phyloP scores from a whole-genome alignment of 53 echinoderm and acorn worm genomes.

The Arbacia lixula region DNA sequence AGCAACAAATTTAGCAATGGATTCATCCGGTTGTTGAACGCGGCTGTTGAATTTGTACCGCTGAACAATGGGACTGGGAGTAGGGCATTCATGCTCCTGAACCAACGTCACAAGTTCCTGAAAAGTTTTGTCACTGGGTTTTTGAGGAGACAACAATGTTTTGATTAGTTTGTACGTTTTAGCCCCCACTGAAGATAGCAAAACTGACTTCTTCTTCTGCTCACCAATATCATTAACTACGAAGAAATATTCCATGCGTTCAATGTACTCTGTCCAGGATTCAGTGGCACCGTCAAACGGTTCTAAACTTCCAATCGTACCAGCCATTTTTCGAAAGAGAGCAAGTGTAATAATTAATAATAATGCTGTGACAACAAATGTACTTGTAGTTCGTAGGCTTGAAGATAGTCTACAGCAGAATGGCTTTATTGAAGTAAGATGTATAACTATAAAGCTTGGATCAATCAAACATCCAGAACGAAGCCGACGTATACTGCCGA shows the following conservation, averaged over 20 bases:
- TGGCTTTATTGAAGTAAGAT: neutral
- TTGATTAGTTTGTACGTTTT: conserved; percentile 5
- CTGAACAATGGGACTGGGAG: neutral
- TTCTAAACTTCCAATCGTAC: neutral
- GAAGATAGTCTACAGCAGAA: neutral
- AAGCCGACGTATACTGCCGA: neutral
- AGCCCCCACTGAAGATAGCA: neutral
- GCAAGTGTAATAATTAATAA: neutral
- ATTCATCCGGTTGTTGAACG: neutral
- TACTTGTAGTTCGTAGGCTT: too few relatives aligned
- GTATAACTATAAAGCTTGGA: neutral
- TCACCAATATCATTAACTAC: neutral
- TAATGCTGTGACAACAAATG: too few relatives aligned
- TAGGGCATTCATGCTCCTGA: neutral
- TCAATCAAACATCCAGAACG: neutral
- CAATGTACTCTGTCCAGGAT: conserved; percentile 1
- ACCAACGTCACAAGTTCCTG: neutral
- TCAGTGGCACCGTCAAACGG: neutral
- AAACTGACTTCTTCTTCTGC: neutral
- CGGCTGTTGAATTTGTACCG: neutral
- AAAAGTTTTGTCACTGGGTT: neutral
- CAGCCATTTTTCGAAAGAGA: neutral
- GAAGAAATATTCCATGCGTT: conserved; percentile 1
- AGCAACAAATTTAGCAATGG: neutral
- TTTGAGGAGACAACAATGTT: neutral